Evolutionary conservation across 2,797 vertebrate species (phyloP), one percentile per base, ranked within the genome.

Genomic region (Melanogrammus aeglefinus): DNA sequence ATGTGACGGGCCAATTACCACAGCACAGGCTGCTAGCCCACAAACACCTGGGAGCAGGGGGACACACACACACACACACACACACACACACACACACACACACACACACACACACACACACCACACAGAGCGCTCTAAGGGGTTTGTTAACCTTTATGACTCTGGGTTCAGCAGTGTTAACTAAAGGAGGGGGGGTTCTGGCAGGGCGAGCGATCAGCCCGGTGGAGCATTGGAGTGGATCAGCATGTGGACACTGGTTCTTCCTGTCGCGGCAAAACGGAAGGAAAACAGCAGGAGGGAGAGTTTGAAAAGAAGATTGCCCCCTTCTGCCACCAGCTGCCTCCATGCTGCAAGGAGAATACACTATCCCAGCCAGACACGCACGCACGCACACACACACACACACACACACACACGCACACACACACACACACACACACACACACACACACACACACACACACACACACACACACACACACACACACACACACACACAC

Each of bases 1-100:
- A 89, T 79, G 82, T 84, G 79, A 83, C 38, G 57, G 74, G 84
- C 82, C 80, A 78, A 84, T 89, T 86, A 84, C 79, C 80, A 77
- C 51, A 21, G 33, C 81, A 74, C 75, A 81, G 74, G 74, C 81
- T 79, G 81, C 84, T 87, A 84, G n/a, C 44, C 41, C 74, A 77
- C 35, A 74, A 74, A 79, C 85, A 87, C 86, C 85, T 83, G 85
- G 83, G 82, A 82, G 79, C 76, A 63, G 66, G 27, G 51, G 41
- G 66, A 24, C 8, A 9, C n/a, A 66, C 57, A 24, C 57, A 18
- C 44, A 18, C 57, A 66, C 6, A 27, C 57, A 12, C n/a, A 24
- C n/a, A 10, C n/a, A 24, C 8, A 9, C n/a, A 66, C 57, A 24
- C 57, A 18, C 44, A 18, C 57, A 66, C 6, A 27, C 57, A 12